These are phyloP conservation scores for Zeugodacus cucurbitae DNA, from an alignment of 1,140 invertebrate species.

Conservation along the genomic window DNA sequence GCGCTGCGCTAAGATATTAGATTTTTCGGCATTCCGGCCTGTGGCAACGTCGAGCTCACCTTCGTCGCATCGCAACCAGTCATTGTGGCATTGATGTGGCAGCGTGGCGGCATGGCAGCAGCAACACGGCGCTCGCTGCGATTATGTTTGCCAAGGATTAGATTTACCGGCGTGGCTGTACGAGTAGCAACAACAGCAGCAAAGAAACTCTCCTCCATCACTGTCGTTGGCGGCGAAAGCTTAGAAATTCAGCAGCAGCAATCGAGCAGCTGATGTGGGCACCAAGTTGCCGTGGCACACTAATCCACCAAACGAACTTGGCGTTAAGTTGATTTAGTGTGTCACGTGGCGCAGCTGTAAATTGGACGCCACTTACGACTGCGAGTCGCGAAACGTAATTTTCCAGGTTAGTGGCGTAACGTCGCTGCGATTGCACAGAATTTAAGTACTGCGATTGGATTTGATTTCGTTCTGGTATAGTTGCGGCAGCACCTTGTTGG, in stretches of 20 bases:
- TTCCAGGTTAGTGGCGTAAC: not conserved
- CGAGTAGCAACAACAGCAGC: not conserved
- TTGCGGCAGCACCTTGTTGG: not conserved
- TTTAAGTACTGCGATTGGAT: not conserved
- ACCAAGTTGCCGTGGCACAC: not conserved
- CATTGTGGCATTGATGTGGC: not conserved
- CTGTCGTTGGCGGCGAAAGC: not conserved
- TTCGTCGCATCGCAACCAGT: not conserved
- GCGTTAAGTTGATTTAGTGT: constrained; percentile 60
- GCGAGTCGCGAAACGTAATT: not conserved
- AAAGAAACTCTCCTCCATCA: constrained; percentile 1
- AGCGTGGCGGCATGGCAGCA: not conserved
- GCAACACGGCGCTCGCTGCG: not conserved
- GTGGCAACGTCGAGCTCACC: not conserved
- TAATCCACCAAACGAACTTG: constrained; percentile 45
- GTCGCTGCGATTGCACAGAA: not conserved
- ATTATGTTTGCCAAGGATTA: constrained; percentile 43
- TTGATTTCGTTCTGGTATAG: not conserved
- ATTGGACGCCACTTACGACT: constrained; percentile 48
- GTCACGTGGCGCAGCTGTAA: constrained; percentile 59
- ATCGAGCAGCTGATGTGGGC: not conserved
- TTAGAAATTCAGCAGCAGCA: constrained; percentile 1
- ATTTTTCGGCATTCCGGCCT: not conserved
- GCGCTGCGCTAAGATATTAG: constrained; percentile 10
- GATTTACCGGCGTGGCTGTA: constrained; percentile 36